Percentiles rank a stretch among this genome's conserved stretches.
Evolutionary conservation across 1,140 invertebrate genomes (phyloP).

Genomic region (Bombus terrestris): DNA sequence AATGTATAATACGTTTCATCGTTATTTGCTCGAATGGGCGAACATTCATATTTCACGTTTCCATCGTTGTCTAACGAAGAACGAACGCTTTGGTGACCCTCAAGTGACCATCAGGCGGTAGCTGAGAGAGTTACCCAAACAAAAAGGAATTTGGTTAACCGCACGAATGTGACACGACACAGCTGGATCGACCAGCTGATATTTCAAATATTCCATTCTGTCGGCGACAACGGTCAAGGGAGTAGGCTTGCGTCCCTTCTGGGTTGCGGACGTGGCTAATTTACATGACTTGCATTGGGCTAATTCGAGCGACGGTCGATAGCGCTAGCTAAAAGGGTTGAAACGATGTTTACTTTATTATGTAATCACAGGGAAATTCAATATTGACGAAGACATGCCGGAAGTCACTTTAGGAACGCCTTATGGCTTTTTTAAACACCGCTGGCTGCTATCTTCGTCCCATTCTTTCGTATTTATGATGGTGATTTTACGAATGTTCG

Average conservation of each 20-base stretch:
- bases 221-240: constrained; percentile 27
- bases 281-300: constrained; percentile 67
- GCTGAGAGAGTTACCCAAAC: background rate
- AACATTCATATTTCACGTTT: background rate
- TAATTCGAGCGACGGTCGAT: constrained; percentile 67
- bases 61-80: too few relatives aligned
- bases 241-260: constrained; percentile 44
- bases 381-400: constrained; percentile 58
- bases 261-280: constrained; percentile 62
- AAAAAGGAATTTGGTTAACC: background rate
- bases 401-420: background rate
- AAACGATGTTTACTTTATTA: constrained; percentile 70
- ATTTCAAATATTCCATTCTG: constrained; percentile 66
- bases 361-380: constrained; percentile 62
- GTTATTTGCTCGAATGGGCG: background rate
- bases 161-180: background rate
- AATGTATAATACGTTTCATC: background rate
- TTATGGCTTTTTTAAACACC: constrained; percentile 28
- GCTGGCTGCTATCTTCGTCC: too few relatives aligned
- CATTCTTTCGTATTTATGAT: background rate
- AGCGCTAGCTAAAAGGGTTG: constrained; percentile 57
- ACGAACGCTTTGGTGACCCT: background rate
- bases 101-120: background rate
- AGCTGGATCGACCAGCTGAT: constrained; percentile 43
- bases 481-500: too few relatives aligned